Conservation (phyloP, 2,113 vertebrate genomes). For the Triplophysa dalaica region DNA sequence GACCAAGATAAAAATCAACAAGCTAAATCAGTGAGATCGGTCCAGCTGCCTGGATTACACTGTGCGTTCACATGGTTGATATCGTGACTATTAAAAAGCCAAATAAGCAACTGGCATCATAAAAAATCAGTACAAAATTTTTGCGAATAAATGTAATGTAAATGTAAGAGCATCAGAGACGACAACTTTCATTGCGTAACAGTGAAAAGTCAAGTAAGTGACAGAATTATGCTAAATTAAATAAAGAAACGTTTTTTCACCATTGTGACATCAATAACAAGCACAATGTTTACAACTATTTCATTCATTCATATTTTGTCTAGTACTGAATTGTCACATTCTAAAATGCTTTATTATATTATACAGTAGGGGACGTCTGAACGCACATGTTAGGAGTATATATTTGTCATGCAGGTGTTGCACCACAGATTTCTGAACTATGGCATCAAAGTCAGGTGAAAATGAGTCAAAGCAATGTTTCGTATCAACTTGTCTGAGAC, state of each 20-base stretch:
- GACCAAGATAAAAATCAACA: constrained; percentile 13
- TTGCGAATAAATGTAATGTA: neutral
- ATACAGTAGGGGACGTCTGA: constrained; percentile 6
- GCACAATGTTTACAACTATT: neutral
- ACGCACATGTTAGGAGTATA: neutral
- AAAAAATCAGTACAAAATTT: neutral
- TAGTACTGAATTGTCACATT: neutral
- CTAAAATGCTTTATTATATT: neutral
- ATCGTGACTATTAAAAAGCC: neutral
- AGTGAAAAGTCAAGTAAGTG: too few species aligned
- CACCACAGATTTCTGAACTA: neutral
- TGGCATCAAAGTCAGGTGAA: neutral
- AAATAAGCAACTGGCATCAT: neutral
- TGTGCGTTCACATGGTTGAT: neutral
- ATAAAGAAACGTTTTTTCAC: neutral
- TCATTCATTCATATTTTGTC: neutral
- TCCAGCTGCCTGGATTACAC: constrained; percentile 1
- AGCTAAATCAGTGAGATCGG: neutral
- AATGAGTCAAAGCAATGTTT: neutral
- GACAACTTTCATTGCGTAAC: neutral
- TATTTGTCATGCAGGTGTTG: constrained; percentile 10
- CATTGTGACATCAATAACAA: neutral
- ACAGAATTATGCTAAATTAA: too few species aligned
- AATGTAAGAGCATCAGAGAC: neutral
- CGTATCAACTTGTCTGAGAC: neutral